phyloP scores from a whole-genome alignment of 2,888 invertebrate species.

The Cephonodes hylas region DNA sequence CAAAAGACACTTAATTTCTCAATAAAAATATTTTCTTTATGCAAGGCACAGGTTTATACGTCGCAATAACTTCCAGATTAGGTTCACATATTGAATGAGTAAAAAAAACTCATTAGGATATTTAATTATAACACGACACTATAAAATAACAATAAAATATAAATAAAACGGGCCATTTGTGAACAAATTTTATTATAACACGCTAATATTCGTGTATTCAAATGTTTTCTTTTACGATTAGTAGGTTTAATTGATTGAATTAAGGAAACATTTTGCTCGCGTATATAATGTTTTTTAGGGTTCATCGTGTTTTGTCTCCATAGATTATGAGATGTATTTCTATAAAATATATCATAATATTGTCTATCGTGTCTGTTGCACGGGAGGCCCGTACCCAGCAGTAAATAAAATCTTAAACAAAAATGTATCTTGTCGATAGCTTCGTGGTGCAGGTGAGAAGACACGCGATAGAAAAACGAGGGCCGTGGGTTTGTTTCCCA shows the following conservation, averaged over 20 bases:
- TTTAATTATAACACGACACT: constrained; percentile 19
- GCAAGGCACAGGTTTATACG: background rate
- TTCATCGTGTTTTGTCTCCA: too few species aligned
- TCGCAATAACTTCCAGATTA: background rate
- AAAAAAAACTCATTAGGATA: constrained; percentile 12
- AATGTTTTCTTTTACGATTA: background rate
- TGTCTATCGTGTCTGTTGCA: too few species aligned
- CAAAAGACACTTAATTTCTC: background rate
- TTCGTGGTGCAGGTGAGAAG: too few species aligned
- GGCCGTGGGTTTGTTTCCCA: too few species aligned
- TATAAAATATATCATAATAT: too few species aligned
- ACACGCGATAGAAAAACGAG: too few species aligned
- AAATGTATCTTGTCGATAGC: too few species aligned
- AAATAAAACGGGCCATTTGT: constrained; percentile 28
- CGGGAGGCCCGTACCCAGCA: too few species aligned
- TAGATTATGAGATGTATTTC: too few species aligned
- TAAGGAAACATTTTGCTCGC: background rate
- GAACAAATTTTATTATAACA: constrained; percentile 11
- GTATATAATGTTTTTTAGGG: background rate
- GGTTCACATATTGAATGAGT: background rate
- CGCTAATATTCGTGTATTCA: background rate
- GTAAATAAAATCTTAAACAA: too few species aligned
- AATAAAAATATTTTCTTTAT: background rate
- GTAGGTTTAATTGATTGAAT: constrained; percentile 6
- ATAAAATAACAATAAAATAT: constrained; percentile 29